Percentiles rank a stretch among this genome's conserved stretches.
Conservation (phyloP, 2,797 vertebrate species). For the Mus caroli region DNA sequence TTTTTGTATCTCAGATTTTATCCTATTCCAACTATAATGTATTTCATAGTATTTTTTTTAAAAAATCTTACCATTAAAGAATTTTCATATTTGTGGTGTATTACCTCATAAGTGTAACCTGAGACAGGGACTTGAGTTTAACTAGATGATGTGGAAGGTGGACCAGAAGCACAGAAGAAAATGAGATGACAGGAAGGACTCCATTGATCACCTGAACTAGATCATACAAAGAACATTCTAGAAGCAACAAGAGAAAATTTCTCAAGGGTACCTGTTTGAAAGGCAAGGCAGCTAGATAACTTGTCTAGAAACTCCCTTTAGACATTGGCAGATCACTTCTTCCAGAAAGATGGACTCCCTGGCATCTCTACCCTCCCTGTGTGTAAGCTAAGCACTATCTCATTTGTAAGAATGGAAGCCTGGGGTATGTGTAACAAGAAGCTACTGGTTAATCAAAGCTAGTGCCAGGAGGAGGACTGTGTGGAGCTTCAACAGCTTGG, state of each 20-base stretch:
- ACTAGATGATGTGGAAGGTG: background rate
- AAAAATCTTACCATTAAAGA: background rate
- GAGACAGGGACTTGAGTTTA: background rate
- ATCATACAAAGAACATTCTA: background rate
- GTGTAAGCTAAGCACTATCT: background rate
- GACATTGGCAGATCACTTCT: background rate
- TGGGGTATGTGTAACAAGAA: background rate
- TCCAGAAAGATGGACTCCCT: background rate
- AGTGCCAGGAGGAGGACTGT: accelerated
- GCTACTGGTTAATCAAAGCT: background rate
- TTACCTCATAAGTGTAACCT: background rate
- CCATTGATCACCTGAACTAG: accelerated
- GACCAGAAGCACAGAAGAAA: background rate
- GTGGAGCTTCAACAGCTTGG: background rate
- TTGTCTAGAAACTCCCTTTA: background rate
- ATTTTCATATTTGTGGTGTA: background rate
- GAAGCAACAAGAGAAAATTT: background rate
- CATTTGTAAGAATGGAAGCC: background rate
- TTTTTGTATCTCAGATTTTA: background rate
- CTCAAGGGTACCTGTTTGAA: background rate
- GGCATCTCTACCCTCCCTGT: background rate
- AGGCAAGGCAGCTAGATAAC: background rate
- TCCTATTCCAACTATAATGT: background rate
- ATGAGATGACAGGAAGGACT: background rate
- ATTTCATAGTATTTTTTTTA: background rate